Evolutionary conservation across 1,140 invertebrate species (phyloP), one percentile per base, ranked within the genome.

Genomic region (Drosophila kohkoa): DNA sequence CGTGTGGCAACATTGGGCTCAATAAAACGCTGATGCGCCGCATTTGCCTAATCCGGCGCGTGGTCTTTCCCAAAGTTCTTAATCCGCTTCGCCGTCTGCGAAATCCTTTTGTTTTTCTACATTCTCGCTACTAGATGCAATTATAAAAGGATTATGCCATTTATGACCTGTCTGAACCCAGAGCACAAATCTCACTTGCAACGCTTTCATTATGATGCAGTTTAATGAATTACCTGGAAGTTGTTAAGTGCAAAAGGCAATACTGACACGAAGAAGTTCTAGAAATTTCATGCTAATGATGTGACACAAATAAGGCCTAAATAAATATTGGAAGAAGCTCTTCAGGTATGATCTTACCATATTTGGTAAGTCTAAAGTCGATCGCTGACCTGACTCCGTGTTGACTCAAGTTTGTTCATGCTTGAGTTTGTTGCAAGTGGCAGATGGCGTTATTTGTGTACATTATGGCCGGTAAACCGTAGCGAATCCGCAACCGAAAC

Each of bases 161-260:
- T 66, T 67, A 62, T 73, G 79, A 77, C 79, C 75, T 51, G 62
- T 28, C 54, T 49, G 30, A 13, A 13, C 55, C 28, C n/a, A 13
- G 20, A 20, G 8, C 30, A 38, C 8, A 41, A 10, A n/a, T n/a
- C 13, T 45, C 32, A 51, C 43, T 67, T 63, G 45, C 75, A 72
- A 51, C 55, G 72, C 55, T 72, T 78, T 75, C 70, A 72, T 75
- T 83, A 71, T 74, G 77, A 74, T 20, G 64, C 73, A 80, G 67
- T 83, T 86, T 79, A 85, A 90, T 89, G 85, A 89, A 89, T 85
- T 89, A 89, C 75, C 86, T 89, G 81, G 85, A 89, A 89, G 78
- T 83, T 73, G 72, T 70, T 72, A 72, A 66, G 67, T 76, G 79
- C 73, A 76, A 71, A 54, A 66, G 57, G 57, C 57, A 59, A 57